Conservation (phyloP, 2,797 vertebrate genomes). For the Myripristis murdjan region DNA sequence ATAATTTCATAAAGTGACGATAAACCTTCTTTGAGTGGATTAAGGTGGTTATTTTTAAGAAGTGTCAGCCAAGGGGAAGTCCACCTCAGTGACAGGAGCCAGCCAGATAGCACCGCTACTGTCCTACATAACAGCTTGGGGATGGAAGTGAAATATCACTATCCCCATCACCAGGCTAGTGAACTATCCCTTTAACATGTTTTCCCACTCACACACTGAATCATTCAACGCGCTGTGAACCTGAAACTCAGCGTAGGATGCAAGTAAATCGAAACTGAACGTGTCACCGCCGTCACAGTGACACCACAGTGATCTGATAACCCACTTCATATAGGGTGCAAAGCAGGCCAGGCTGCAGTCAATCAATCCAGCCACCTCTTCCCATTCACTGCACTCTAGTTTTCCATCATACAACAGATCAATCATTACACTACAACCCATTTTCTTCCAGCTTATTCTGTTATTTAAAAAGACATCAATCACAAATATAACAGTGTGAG, state of each 20-base stretch:
- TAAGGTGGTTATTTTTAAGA: too few relatives aligned
- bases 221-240: neutral
- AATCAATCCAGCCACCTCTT: neutral
- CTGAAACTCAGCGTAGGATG: too few relatives aligned
- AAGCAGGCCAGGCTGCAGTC: neutral
- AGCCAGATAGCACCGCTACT: too few relatives aligned
- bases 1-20: too few relatives aligned
- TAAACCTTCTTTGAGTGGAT: too few relatives aligned
- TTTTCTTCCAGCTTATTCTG: neutral
- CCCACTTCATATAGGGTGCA: constrained; percentile 10
- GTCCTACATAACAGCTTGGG: too few relatives aligned
- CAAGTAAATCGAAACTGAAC: neutral
- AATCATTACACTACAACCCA: neutral
- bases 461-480: neutral
- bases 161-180: too few relatives aligned
- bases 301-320: constrained; percentile 22
- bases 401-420: neutral
- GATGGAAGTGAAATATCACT: too few relatives aligned
- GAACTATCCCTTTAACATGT: too few relatives aligned
- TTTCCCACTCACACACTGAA: neutral
- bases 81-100: too few relatives aligned
- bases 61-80: too few relatives aligned
- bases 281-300: neutral
- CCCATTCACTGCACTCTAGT: neutral
- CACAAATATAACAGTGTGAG: too few relatives aligned